Evolutionary conservation across 2,888 invertebrate genomes (phyloP).

Genomic region (Aquatica leii): DNA sequence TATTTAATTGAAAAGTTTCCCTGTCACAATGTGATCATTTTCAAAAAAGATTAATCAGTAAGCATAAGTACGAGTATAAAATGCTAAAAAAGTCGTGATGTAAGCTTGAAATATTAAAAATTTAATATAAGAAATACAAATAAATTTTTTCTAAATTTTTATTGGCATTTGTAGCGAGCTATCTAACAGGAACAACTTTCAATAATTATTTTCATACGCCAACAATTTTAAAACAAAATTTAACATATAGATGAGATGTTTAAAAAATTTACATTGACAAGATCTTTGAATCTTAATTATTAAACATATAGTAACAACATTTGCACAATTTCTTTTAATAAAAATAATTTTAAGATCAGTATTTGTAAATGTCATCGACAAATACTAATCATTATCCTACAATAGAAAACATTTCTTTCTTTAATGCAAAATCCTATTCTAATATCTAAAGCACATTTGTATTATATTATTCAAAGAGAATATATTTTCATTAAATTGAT

Average conservation of each 20-base stretch:
- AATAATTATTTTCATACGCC: conserved; percentile 26
- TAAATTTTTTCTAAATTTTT: conserved; percentile 13
- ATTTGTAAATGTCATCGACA: conserved; percentile 24
- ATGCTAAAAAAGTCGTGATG: no score
- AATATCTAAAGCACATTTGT: conserved; percentile 27
- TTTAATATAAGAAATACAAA: no score
- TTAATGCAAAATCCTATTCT: conserved; percentile 22
- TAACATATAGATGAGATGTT: conserved; percentile 3
- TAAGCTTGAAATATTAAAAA: no score
- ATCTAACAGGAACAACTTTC: conserved; percentile 33
- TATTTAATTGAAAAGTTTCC: no score
- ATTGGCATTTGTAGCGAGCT: conserved; percentile 25
- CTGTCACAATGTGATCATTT: no score
- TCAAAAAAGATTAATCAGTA: no score
- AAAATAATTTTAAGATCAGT: conserved; percentile 28
- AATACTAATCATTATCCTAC: conserved; percentile 21
- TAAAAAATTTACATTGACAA: conserved; percentile 21
- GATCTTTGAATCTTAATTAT: conserved; percentile 26
- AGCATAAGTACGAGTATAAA: no score
- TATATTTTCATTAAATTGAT: no score
- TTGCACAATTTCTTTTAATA: conserved; percentile 17
- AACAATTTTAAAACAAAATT: conserved; percentile 23
- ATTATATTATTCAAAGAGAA: conserved; percentile 1
- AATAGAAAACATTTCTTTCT: conserved; percentile 30
- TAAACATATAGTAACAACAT: conserved; percentile 26